These are phyloP conservation scores for Megaceryle alcyon DNA, from an alignment of 2,797 vertebrate genomes.

Conservation along the genomic window DNA sequence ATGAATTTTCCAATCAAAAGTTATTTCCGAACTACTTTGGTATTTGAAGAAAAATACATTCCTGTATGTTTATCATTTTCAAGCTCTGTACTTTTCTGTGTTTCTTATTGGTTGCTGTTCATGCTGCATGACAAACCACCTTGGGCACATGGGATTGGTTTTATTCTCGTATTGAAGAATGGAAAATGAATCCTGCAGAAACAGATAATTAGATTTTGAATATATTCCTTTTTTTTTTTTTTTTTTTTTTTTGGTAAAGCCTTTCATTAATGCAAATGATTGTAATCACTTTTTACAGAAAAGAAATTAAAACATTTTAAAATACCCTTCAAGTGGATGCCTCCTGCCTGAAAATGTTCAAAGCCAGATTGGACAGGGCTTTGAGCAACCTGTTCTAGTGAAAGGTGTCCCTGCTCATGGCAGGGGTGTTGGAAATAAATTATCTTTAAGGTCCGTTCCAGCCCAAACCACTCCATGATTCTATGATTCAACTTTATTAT, in stretches of 20 bases:
- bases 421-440: too few relatives aligned
- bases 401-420: too few relatives aligned
- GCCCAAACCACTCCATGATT: too few relatives aligned
- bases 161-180: not conserved
- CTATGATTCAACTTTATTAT: not conserved
- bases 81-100: not conserved
- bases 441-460: too few relatives aligned
- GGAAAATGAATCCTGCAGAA: not conserved
- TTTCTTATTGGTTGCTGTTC: not conserved
- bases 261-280: not conserved
- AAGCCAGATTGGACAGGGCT: too few relatives aligned
- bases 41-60: slow-evolving; percentile 4
- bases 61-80: not conserved
- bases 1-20: slow-evolving; percentile 31
- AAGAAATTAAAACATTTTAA: not conserved
- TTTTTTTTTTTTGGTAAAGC: not conserved
- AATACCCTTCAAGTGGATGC: not conserved
- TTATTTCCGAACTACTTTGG: not conserved
- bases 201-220: not conserved
- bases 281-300: not conserved
- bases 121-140: not conserved
- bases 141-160: not conserved
- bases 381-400: too few relatives aligned
- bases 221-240: not conserved
- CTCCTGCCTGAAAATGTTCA: too few relatives aligned